A percentile compares a stretch with the other conserved stretches of the same genome.
Evolutionary conservation across 1,140 invertebrate species (phyloP).

Genomic region (Aphidius ervi): DNA sequence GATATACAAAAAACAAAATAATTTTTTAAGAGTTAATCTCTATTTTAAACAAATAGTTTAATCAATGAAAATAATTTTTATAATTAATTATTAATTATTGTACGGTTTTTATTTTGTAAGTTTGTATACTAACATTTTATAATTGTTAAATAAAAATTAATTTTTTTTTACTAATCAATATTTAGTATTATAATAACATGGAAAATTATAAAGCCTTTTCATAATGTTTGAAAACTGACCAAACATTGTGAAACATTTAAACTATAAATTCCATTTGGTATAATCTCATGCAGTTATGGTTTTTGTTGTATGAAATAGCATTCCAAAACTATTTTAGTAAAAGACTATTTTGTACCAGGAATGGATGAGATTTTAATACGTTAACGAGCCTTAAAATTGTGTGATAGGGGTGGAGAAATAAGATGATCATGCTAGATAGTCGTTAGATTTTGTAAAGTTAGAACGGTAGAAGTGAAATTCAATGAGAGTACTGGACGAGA

Average conservation of each 20-base stretch:
- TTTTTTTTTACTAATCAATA: too few species aligned
- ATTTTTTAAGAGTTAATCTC: too few species aligned
- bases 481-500: constrained; percentile 10
- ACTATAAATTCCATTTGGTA: constrained; percentile 28
- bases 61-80: too few species aligned
- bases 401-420: constrained; percentile 16
- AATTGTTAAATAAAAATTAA: too few species aligned
- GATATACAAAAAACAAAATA: too few species aligned
- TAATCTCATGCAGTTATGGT: constrained; percentile 38
- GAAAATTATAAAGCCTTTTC: background rate
- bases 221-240: background rate
- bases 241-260: background rate
- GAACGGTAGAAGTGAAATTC: background rate
- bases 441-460: background rate
- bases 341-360: constrained; percentile 5
- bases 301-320: constrained; percentile 29
- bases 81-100: too few species aligned
- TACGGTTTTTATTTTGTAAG: background rate
- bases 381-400: constrained; percentile 3
- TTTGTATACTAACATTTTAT: too few species aligned
- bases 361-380: constrained; percentile 10
- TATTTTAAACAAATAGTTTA: too few species aligned
- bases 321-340: constrained; percentile 40
- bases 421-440: constrained; percentile 17
- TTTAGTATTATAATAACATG: background rate